A percentile compares a stretch with the other conserved stretches of the same genome.
Conservation (phyloP, 1,140 invertebrate species). For the Zaprionus capensis region DNA sequence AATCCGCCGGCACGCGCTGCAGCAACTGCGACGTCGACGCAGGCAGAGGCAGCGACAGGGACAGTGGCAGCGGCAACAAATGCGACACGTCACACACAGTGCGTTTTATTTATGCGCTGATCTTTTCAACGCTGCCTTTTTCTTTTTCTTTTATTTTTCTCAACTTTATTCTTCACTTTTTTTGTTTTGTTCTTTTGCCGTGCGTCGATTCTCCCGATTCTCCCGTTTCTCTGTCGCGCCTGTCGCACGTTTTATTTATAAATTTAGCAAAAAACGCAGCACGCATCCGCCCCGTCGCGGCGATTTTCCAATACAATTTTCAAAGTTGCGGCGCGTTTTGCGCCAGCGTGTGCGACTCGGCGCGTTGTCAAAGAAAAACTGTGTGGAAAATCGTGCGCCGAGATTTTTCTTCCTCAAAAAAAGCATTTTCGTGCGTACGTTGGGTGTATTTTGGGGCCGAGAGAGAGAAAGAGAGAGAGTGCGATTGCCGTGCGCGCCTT, state of each 20-base stretch:
- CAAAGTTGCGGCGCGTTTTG: conserved; percentile 10
- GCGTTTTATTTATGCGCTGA: conserved; percentile 76
- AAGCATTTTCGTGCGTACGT: conserved; percentile 46
- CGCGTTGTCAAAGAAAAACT: conserved; percentile 82
- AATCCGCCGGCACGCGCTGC: conserved; percentile 62
- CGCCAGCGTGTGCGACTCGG: conserved; percentile 68
- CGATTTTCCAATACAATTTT: conserved; percentile 42
- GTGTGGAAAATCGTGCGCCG: conserved; percentile 66
- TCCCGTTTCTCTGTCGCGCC: conserved; percentile 18
- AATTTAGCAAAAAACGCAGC: conserved; percentile 74
- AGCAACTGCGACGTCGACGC: conserved; percentile 21
- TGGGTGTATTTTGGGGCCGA: conserved; percentile 32
- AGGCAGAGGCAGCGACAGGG: neutral
- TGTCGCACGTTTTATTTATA: conserved; percentile 69
- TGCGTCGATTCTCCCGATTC: conserved; percentile 44
- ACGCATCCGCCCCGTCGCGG: conserved; percentile 23
- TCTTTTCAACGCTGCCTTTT: conserved; percentile 40
- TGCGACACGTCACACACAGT: conserved; percentile 46
- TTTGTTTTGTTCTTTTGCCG: conserved; percentile 34
- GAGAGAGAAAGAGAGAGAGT: neutral
- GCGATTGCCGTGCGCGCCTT: conserved; percentile 7
- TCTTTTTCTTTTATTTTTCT: conserved; percentile 45
- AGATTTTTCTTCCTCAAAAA: conserved; percentile 61
- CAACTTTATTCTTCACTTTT: conserved; percentile 33
- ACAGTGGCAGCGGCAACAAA: neutral